Conservation (phyloP, 2,888 invertebrate genomes). For the Ectropis crepuscularia region DNA sequence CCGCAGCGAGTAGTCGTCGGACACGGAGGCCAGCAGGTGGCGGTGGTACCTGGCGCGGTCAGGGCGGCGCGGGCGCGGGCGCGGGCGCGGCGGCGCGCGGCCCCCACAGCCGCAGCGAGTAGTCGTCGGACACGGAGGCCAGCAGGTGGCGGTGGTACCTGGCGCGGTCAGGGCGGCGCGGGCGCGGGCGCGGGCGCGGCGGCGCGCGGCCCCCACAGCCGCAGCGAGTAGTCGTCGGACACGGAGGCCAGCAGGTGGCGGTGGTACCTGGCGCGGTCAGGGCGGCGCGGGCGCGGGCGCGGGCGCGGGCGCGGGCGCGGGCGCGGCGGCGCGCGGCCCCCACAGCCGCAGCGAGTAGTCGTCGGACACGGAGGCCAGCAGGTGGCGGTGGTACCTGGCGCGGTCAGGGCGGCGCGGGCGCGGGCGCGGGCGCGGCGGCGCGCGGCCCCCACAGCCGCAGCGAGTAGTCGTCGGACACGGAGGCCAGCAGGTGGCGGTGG, state of each 20-base stretch:
- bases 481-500: constrained; percentile 95
- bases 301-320: constrained; percentile 82
- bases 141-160: constrained; percentile 99
- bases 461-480: constrained; percentile 90
- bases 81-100: constrained; percentile 97
- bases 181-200: constrained; percentile 89
- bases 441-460: constrained; percentile 44
- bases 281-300: constrained; percentile 37
- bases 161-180: constrained; percentile 37
- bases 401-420: constrained; percentile 26
- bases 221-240: constrained; percentile 86
- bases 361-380: constrained; percentile 98
- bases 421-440: constrained; percentile 88
- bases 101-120: constrained; percentile 90
- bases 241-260: constrained; percentile 95
- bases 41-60: constrained; percentile 82
- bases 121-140: constrained; percentile 94
- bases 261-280: not conserved
- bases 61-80: constrained; percentile 86
- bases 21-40: constrained; percentile 96
- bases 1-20: constrained; percentile 88
- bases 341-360: constrained; percentile 38
- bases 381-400: constrained; percentile 81
- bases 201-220: constrained; percentile 37
- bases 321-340: constrained; percentile 82